Evolutionary conservation across 2,797 vertebrate species (phyloP), one percentile per base, ranked within the genome.

Genomic region (Poeciliopsis gracilis): DNA sequence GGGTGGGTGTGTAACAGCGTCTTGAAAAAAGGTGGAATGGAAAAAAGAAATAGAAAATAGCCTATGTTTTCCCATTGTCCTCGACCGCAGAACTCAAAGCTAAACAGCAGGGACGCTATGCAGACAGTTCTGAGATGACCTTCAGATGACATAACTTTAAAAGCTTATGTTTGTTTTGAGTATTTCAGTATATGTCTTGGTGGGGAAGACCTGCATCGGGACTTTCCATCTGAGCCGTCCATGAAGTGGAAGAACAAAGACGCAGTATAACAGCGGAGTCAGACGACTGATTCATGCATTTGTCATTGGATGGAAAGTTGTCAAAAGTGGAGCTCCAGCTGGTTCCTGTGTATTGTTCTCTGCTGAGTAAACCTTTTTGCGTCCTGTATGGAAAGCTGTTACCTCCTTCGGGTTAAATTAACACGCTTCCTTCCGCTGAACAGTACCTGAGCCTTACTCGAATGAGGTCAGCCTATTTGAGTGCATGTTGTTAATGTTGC

Each of bases 11-110:
- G 82, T 43, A 53, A n/a, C 73, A 28, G 63, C 53, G 70, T 53
- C 78, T 59, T 61, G 41, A 46, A 74, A 72, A 89, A 84, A 53
- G 84, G 76, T 76, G 51, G 80, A 86, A 72, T 53, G 83, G 36
- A 38, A 46, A 61, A 83, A 90, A 87, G 83, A 86, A 70, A 78
- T 46, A 90, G 84, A 86, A 89, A 91, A 82, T 90, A 83, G 84
- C 78, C 86, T 82, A 88, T n/a, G 86, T 89, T 91, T 77, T 91
- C 78, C 84, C 33, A 79, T 91, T 92, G 93, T 92, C 90, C 91
- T 86, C 85, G 89, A 91, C 85, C 91, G 73, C 88, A 87, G 71
- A n/a, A 66, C 86, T 86, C 78, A 86, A 90, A 88, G 75, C 33
- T 28, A 89, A 84, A 82, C 75, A 76, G 79, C 71, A 47, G 53